phyloP scores from a whole-genome alignment of 2,888 invertebrate genomes.

The Lasioglossum lativentre region DNA sequence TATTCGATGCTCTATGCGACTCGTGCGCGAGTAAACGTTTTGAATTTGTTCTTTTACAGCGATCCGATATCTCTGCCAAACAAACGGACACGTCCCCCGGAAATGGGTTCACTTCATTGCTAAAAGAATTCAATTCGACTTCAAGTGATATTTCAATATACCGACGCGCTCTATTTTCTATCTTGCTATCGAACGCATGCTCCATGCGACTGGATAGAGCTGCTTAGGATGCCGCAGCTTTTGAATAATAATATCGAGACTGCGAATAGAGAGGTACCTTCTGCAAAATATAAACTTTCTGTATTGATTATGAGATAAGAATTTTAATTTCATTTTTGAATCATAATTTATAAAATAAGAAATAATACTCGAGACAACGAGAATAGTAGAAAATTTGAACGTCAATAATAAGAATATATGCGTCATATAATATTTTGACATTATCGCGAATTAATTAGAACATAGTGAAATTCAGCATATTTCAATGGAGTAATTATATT shows the following conservation, averaged over 20 bases:
- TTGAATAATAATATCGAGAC: slow-evolving; percentile 28
- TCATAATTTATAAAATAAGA: background rate
- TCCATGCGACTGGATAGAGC: slow-evolving; percentile 27
- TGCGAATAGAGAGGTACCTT: background rate
- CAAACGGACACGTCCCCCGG: slow-evolving; percentile 59
- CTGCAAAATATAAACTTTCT: background rate
- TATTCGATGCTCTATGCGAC: slow-evolving; percentile 65
- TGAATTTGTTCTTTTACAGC: slow-evolving; percentile 69
- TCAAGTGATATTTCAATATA: slow-evolving; percentile 64
- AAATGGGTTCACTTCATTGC: slow-evolving; percentile 47
- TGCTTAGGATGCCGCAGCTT: slow-evolving; percentile 30
- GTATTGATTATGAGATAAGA: no score
- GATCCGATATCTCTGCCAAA: slow-evolving; percentile 66
- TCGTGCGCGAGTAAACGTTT: slow-evolving; percentile 72
- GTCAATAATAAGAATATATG: no score
- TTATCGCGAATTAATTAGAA: no score
- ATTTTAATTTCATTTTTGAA: no score
- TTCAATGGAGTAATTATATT: no score
- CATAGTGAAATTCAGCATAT: no score
- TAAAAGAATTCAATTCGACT: slow-evolving; percentile 67
- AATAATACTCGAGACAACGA: background rate
- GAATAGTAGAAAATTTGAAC: no score
- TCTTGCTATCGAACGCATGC: slow-evolving; percentile 35
- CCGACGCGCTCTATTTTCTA: slow-evolving; percentile 31
- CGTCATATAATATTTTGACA: no score